Evolutionary conservation across 2,888 invertebrate species (phyloP), one percentile per base, ranked within the genome.

Genomic region (Pegoplata infirma): DNA sequence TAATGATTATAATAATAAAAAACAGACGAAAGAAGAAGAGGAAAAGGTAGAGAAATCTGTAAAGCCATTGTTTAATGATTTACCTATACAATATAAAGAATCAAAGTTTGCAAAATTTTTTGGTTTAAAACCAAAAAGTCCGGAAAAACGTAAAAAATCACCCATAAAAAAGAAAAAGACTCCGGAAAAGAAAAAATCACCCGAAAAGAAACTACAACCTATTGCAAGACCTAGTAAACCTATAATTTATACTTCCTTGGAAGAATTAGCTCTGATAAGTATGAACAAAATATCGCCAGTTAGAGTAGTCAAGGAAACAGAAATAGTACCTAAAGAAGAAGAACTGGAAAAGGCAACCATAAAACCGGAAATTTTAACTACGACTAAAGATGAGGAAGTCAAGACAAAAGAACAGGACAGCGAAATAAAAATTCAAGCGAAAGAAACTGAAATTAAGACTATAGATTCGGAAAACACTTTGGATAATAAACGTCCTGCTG

Each of bases 91-190:
- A 64, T 87, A 86, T 82, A 86, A 82, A 2, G 86, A 88, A 19
- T 87, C 88, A 0, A 88, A 88, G 51, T 58, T 87, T 25, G 85
- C 87, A 2, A 88, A 88, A 56, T 88, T 88, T 78, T 88, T 88
- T 76, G 88, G 88, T 0, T 51, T 88, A 2, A 81, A 85, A 6
- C 82, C 84, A 3, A 84, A 80, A 67, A 82, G 83, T 25, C 83
- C 84, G 1, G 80, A 71, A 63, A 82, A 59, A 32, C 12, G n/a
- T 5, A 63, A 67, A 17, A 81, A 81, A 81, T 66, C 80, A 1
- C 74, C 80, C 69, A 47, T 83, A 25, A 82, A 81, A 77, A 87
- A 72, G 16, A 84, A 67, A 63, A 75, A 81, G 32, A 83, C 84
- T 0, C 84, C 85, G 0, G 83, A 82, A 5, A 87, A 85, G 66